A percentile compares a stretch with the other conserved stretches of the same genome.
These are phyloP conservation scores for Passer domesticus DNA, from an alignment of 2,113 vertebrate species.

Conservation along the genomic window DNA sequence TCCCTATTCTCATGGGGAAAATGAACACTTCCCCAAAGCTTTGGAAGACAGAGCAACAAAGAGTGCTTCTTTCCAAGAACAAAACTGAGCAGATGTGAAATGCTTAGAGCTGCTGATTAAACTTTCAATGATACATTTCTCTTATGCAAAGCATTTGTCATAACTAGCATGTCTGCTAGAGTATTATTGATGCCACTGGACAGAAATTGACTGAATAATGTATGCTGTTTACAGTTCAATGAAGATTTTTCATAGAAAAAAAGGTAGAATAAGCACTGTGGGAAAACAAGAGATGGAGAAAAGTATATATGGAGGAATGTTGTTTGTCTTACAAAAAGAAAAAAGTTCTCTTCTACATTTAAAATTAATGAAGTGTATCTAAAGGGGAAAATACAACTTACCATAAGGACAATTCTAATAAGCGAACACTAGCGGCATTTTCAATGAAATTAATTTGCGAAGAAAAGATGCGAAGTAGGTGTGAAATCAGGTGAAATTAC, in stretches of 20 bases:
- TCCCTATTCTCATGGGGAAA: conserved; percentile 59
- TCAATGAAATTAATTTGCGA: conserved; percentile 70
- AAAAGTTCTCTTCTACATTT: conserved; percentile 34
- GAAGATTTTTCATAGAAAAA: conserved; percentile 64
- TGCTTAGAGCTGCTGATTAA: conserved; percentile 73
- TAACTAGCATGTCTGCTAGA: conserved; percentile 67
- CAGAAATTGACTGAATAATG: conserved; percentile 76
- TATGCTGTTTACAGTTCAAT: conserved; percentile 74
- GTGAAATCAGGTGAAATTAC: conserved; percentile 82
- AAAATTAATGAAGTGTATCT: conserved; percentile 63
- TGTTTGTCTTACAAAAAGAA: neutral
- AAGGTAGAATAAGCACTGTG: conserved; percentile 41
- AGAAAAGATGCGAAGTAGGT: conserved; percentile 77
- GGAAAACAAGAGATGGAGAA: neutral
- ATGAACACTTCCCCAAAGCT: conserved; percentile 35
- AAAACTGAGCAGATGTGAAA: conserved; percentile 68
- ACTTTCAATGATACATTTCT: conserved; percentile 67
- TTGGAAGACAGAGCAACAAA: conserved; percentile 56
- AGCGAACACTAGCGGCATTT: conserved; percentile 69
- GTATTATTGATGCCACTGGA: conserved; percentile 71
- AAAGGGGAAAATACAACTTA: conserved; percentile 13
- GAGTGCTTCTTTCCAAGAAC: conserved; percentile 63
- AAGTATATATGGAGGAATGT: neutral
- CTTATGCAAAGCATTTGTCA: conserved; percentile 74
- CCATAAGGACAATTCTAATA: conserved; percentile 47